Conservation (phyloP, 2,113 vertebrate genomes). For the Brienomyrus brachyistius region DNA sequence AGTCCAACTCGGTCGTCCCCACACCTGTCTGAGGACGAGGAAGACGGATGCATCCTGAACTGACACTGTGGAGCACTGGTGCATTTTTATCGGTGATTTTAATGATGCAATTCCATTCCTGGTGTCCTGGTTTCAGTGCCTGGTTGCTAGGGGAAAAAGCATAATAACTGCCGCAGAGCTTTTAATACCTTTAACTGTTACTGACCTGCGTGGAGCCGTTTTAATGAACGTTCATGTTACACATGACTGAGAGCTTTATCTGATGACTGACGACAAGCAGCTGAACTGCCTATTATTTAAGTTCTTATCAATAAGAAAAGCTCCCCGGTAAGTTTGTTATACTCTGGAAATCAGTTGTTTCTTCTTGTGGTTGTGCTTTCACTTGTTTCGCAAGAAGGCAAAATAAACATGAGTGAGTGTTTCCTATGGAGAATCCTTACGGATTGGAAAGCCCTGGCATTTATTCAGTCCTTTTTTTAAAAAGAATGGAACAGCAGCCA, state of each 20-base stretch:
- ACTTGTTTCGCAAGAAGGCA: not conserved
- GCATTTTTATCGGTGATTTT: not conserved
- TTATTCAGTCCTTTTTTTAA: not conserved
- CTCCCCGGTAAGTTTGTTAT: not conserved
- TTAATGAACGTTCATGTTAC: not conserved
- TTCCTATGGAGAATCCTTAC: not conserved
- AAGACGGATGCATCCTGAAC: conserved; percentile 67
- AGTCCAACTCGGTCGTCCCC: conserved; percentile 68
- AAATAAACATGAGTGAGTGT: not conserved
- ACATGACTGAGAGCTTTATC: not conserved
- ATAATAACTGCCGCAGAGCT: not conserved
- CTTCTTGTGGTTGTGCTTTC: not conserved
- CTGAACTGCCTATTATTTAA: not conserved
- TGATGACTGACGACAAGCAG: not conserved
- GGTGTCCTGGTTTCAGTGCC: not conserved
- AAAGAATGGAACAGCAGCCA: not conserved
- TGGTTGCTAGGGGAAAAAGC: not conserved
- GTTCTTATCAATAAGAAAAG: not conserved
- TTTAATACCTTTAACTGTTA: not conserved
- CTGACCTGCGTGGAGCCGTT: not conserved
- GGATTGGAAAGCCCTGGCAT: not conserved
- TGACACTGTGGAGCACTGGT: conserved; percentile 28
- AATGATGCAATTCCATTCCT: not conserved
- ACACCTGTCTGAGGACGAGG: conserved; percentile 77
- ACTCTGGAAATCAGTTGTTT: not conserved